Base-by-base conservation (phyloP, 2,113 vertebrate genomes). In the Urocynchramus pylzowi region DNA sequence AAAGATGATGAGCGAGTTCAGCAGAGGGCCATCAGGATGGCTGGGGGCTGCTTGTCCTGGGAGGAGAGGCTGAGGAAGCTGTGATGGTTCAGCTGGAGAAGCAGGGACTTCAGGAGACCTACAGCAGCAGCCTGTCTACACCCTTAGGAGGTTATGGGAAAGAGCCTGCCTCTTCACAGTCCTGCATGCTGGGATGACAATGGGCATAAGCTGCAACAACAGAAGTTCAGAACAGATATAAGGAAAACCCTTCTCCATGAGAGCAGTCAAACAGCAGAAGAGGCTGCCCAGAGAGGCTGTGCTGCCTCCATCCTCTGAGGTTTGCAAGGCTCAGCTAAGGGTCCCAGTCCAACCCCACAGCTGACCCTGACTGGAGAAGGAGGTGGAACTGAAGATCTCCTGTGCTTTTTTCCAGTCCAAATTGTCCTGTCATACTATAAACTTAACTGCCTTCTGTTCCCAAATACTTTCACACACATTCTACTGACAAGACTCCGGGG, bases 311-410 rank as follows among this genome's bases (percentile, higher is more conserved):
- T 28, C 31, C 26, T 28, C 56, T 37, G 64, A 56, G n/a, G 28
- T 75, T 49, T 92, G 44, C 24, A 75, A 60, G 47, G 35, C 47
- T 52, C 86, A 73, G 21, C 19, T 45, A 42, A 49, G 42, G 5
- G 4, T 57, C 37, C 24, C 19, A 4, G 33, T 33, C 61, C n/a
- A 84, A 12, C 2, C 10, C 28, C 11, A 31, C 0, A 31, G 16
- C 15, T 77, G 64, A 39, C 17, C 11, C 20, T 67, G 28, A 21
- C 27, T 64, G 16, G 10, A 84, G 47, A 27, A 63, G 35, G 10
- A 82, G 27, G 3, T 33, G 42, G 28, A 14, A 37, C 54, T 65
- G 56, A 16, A 88, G 9, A 64, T 4, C 6, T 67, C 41, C 31
- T 47, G 24, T 31, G 53, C 30, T 83, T 41, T 67, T 31, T 49